Percentiles rank a stretch among this genome's conserved stretches.
Evolutionary conservation across 1,140 invertebrate species (phyloP).

Genomic region (Venturia canescens): DNA sequence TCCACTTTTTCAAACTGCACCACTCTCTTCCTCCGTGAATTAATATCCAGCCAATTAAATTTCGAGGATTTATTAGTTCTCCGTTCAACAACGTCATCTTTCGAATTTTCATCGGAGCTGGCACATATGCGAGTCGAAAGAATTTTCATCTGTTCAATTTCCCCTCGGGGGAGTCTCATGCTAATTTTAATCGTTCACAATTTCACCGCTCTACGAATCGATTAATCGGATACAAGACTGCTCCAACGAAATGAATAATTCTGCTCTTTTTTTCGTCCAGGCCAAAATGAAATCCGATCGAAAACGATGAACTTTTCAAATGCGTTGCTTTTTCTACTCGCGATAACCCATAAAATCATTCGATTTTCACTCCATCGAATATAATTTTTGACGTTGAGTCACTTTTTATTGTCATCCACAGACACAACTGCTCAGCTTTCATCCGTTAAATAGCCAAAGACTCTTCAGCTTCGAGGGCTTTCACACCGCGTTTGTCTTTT

Average conservation of each 20-base stretch:
- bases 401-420: too few species aligned
- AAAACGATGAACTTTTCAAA: too few species aligned
- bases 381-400: too few species aligned
- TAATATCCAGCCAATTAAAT: constrained; percentile 31
- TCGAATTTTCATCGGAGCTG: background rate
- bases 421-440: too few species aligned
- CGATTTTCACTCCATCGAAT: too few species aligned
- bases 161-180: background rate
- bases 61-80: constrained; percentile 10
- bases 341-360: too few species aligned
- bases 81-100: background rate
- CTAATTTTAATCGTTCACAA: background rate
- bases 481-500: too few species aligned
- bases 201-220: background rate
- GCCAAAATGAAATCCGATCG: background rate
- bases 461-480: too few species aligned
- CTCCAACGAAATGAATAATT: background rate
- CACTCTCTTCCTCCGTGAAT: background rate
- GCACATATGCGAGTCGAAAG: background rate
- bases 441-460: too few species aligned
- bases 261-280: too few species aligned
- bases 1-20: background rate
- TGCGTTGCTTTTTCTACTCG: too few species aligned
- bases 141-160: background rate
- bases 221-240: background rate